Evolutionary conservation across 2,888 invertebrate species (phyloP).

Genomic region (Hoplodrina blanda): DNA sequence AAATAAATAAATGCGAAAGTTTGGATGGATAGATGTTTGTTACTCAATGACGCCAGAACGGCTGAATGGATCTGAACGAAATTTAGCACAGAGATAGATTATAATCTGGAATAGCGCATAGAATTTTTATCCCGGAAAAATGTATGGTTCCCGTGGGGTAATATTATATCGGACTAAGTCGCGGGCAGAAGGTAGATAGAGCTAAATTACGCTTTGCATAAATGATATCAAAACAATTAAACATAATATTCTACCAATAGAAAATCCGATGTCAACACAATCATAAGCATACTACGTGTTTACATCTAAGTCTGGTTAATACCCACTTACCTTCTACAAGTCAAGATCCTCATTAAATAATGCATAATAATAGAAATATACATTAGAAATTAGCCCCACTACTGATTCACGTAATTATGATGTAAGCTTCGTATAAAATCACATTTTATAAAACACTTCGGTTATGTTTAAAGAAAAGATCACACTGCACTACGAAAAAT

Average conservation of each 20-base stretch:
- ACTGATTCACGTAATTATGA: conserved; percentile 20
- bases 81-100: too few relatives aligned
- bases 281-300: conserved; percentile 31
- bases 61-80: too few relatives aligned
- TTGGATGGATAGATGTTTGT: too few relatives aligned
- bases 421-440: conserved; percentile 30
- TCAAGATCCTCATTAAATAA: conserved; percentile 52
- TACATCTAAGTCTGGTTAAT: conserved; percentile 21
- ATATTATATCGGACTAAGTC: too few relatives aligned
- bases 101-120: too few relatives aligned
- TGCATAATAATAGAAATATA: conserved; percentile 54
- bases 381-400: conserved; percentile 58
- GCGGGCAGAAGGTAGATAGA: background rate
- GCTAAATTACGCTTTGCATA: background rate
- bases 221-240: background rate
- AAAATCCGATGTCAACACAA: conserved; percentile 26
- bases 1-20: too few relatives aligned
- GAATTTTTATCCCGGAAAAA: too few relatives aligned
- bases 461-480: conserved; percentile 39
- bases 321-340: conserved; percentile 59
- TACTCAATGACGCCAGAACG: too few relatives aligned
- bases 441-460: conserved; percentile 32
- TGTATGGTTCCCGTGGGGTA: too few relatives aligned
- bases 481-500: conserved; percentile 33
- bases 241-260: conserved; percentile 22